Percentiles rank a stretch among this genome's conserved stretches.
phyloP scores from a whole-genome alignment of 2,797 vertebrate genomes.

The Moxostoma hubbsi region DNA sequence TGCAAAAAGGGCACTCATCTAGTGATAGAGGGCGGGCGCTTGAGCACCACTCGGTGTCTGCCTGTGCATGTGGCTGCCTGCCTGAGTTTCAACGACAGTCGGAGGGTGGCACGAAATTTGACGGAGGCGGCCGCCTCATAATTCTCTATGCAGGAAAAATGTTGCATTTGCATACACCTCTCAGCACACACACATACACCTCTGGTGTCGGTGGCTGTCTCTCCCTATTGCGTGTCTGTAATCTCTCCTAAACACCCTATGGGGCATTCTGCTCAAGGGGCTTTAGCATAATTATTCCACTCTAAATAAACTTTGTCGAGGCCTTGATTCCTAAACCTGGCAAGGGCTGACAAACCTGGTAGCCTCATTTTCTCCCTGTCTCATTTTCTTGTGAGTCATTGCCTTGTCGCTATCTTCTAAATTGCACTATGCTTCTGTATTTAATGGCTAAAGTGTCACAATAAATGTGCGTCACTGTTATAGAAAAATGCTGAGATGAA shows the following conservation, averaged over 20 bases:
- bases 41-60: too few relatives aligned
- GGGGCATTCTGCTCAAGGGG: conserved; percentile 6
- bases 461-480: conserved; percentile 48
- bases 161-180: background rate
- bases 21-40: too few relatives aligned
- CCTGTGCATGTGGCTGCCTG: too few relatives aligned
- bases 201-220: background rate
- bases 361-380: conserved; percentile 45
- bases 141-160: too few relatives aligned
- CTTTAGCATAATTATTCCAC: conserved; percentile 50
- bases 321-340: conserved; percentile 54
- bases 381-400: conserved; percentile 54
- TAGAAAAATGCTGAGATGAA: background rate
- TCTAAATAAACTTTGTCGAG: conserved; percentile 56
- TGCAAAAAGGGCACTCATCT: too few relatives aligned
- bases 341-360: conserved; percentile 45
- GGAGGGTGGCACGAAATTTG: too few relatives aligned
- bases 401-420: conserved; percentile 45
- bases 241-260: conserved; percentile 33
- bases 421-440: conserved; percentile 47
- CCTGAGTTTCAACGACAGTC: too few relatives aligned
- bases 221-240: conserved; percentile 10
- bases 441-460: conserved; percentile 59
- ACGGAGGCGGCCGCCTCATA: too few relatives aligned
- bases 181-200: background rate